Conservation (phyloP, 92 coral and sea anemone genomes). For the Bergia sp. region DNA sequence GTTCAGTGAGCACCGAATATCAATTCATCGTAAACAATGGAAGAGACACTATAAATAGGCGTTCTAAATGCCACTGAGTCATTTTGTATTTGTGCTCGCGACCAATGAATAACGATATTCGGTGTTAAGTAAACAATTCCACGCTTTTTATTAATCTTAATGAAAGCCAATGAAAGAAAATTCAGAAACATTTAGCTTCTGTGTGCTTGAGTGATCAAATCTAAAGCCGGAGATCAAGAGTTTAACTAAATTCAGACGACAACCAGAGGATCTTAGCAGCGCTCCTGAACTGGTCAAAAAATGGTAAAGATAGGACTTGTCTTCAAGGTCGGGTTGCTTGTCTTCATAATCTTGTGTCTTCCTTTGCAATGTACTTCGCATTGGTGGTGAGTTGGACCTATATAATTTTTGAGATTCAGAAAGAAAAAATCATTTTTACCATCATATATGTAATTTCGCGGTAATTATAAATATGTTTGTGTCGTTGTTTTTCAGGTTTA, state of each 20-base stretch:
- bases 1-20: conserved; percentile 21
- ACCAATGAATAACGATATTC: conserved; percentile 29
- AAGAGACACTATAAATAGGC: conserved; percentile 37
- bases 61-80: conserved; percentile 11
- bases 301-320: conserved; percentile 5
- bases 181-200: conserved; percentile 14
- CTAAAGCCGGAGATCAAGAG: neutral
- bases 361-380: conserved; percentile 33
- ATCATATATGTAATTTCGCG: conserved; percentile 31
- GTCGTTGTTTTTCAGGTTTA: conserved; percentile 70
- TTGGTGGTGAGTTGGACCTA: conserved; percentile 32
- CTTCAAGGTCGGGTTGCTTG: neutral
- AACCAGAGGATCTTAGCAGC: neutral
- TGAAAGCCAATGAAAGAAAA: conserved; percentile 16
- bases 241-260: neutral
- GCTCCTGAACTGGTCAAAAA: neutral
- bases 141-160: conserved; percentile 38
- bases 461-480: neutral
- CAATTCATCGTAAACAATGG: neutral
- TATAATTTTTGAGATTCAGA: neutral
- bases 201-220: conserved; percentile 26
- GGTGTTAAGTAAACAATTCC: conserved; percentile 48
- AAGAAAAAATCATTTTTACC: conserved; percentile 23
- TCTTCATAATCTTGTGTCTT: neutral
- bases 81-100: conserved; percentile 29